A percentile compares a stretch with the other conserved stretches of the same genome.
Conservation (phyloP, 2,888 invertebrate species). For the Petrolisthes cinctipes region DNA sequence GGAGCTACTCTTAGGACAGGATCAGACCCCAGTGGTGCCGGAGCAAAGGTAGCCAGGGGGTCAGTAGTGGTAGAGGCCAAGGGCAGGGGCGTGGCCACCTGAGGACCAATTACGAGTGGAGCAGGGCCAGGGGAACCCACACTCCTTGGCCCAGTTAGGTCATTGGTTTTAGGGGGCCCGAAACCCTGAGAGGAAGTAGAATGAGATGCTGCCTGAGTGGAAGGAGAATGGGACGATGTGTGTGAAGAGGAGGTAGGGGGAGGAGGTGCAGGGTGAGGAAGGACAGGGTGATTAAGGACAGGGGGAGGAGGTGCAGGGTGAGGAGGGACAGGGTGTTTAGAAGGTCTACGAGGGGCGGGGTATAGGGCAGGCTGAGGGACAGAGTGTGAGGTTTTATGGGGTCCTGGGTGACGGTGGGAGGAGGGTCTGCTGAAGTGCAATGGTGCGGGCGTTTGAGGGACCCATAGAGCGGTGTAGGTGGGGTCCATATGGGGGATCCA, state of each 20-base stretch:
- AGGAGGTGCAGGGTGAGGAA: not conserved
- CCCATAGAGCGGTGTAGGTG: conserved; percentile 60
- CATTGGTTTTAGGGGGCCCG: conserved; percentile 32
- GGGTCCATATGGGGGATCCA: conserved; percentile 56
- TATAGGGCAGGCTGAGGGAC: not conserved
- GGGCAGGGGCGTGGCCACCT: conserved; percentile 10
- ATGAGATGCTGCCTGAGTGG: too few relatives aligned
- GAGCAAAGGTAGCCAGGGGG: conserved; percentile 33
- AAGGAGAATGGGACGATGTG: not conserved
- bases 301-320: conserved; percentile 4
- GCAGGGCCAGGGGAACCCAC: conserved; percentile 7
- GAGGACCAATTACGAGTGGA: conserved; percentile 7
- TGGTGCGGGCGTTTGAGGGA: conserved; percentile 37
- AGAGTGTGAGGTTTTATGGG: not conserved
- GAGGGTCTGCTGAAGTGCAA: not conserved
- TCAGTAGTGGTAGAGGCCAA: not conserved
- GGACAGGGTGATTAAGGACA: not conserved
- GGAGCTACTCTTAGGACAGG: not conserved
- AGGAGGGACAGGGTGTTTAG: not conserved
- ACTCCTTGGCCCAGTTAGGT: not conserved
- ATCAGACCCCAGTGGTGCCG: conserved; percentile 25
- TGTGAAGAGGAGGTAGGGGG: not conserved
- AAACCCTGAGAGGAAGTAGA: conserved; percentile 8
- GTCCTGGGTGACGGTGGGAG: conserved; percentile 9
- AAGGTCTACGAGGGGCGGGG: too few relatives aligned